Base-by-base conservation (phyloP, 2,888 invertebrate species). In the Drosophila atripex region DNA sequence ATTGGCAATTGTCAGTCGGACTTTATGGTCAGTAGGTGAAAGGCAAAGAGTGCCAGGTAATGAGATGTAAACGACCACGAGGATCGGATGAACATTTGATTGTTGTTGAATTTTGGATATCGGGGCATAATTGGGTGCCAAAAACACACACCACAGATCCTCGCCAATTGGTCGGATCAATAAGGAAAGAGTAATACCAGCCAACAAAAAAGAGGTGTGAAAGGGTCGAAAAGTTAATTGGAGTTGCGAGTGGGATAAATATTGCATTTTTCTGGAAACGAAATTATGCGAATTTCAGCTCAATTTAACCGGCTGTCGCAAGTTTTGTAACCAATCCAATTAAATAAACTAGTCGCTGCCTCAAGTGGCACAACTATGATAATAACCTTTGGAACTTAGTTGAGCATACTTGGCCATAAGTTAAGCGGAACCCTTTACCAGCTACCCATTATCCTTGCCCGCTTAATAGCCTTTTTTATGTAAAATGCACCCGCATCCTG, bases 1-100 rank as follows among this genome's bases (percentile, higher is more conserved):
- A 80, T 84, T 78, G 80, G 55, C 72, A 80, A 66, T 69, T 64
- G 64, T 64, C 63, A 39, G 64, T 46, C 16, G 38, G 63, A 59
- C 46, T 65, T 80, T 77, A 73, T 77, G 85, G 71, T 76, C 76
- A 85, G 82, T 82, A 80, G 83, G 78, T 83, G 86, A 83, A 86
- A 86, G 83, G 80, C 79, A 68, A 30, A 53, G 30, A 35, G 46
- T 25, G 45, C 21, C 63, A 53, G 73, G 77, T 86, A 86, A 86
- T 84, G 84, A 86, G 80, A 72, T 80, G 72, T 84, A 84, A 85
- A 82, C 76, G 80, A 60, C 59, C 63, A 61, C 45, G 51, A 64
- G 35, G 54, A 51, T 63, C 63, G 61, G 38, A 51, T 43, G 45
- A 51, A 61, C 45, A 61, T 71, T 60, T 60, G 50, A 73, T 74